Evolutionary conservation across 2,888 invertebrate genomes (phyloP).

Genomic region (Chymomyza fuscimana): DNA sequence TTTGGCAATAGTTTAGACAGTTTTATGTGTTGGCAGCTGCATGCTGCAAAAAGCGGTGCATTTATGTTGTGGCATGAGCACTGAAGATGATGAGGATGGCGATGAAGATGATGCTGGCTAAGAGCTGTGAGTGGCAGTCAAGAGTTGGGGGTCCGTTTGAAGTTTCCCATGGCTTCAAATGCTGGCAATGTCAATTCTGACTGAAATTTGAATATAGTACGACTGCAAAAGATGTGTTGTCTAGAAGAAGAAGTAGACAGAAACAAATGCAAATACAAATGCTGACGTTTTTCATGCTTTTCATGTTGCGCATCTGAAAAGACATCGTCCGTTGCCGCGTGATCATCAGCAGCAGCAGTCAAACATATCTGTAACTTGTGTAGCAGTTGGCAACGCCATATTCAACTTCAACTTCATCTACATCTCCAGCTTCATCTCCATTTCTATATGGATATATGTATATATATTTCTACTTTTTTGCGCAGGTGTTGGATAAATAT

Average conservation of each 20-base stretch:
- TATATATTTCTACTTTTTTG: constrained; percentile 36
- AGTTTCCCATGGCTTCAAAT: constrained; percentile 46
- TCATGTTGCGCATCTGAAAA: constrained; percentile 53
- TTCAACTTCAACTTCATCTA: constrained; percentile 31
- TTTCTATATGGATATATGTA: not conserved
- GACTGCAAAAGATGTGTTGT: constrained; percentile 23
- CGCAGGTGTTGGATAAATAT: constrained; percentile 78
- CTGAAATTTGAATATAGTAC: constrained; percentile 56
- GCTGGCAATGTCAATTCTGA: constrained; percentile 52
- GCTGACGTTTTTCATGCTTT: constrained; percentile 63
- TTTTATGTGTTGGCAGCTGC: constrained; percentile 46
- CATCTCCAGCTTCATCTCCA: constrained; percentile 31
- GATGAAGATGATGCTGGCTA: constrained; percentile 17
- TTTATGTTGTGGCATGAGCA: constrained; percentile 22
- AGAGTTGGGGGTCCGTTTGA: constrained; percentile 7
- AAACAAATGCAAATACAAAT: constrained; percentile 17
- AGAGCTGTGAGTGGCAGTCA: not conserved
- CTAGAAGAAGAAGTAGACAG: constrained; percentile 43
- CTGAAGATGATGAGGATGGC: constrained; percentile 22
- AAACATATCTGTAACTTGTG: constrained; percentile 1
- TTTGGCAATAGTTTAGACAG: constrained; percentile 54
- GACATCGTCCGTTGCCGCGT: constrained; percentile 63
- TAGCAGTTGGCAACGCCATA: not conserved
- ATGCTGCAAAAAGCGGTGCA: constrained; percentile 52
- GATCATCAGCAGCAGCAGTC: not conserved